Evolutionary conservation across 2,113 vertebrate species (phyloP).

Genomic region (Agapornis roseicollis): DNA sequence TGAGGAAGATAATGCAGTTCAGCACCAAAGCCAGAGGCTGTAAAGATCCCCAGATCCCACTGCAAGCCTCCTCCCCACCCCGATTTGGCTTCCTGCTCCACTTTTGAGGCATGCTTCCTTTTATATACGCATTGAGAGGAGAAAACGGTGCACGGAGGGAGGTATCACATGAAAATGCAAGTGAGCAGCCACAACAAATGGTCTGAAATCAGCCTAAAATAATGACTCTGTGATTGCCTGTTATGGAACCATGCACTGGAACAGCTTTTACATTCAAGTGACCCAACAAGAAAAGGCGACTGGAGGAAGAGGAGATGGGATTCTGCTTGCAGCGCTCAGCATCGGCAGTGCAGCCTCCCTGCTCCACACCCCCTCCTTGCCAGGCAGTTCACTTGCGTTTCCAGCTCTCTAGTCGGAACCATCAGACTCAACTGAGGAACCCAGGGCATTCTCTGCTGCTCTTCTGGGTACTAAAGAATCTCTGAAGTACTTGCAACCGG

Average conservation of each 20-base stretch:
- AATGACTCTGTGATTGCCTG: rapidly evolving
- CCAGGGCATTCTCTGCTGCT: not conserved
- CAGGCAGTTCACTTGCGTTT: not conserved
- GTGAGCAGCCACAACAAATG: not conserved
- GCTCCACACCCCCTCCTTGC: not conserved
- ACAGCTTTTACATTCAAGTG: not conserved
- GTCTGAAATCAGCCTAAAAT: not conserved
- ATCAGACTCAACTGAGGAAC: no score
- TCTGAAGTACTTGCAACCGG: not conserved
- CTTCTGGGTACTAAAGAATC: not conserved
- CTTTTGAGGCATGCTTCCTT: not conserved
- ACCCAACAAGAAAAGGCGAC: not conserved
- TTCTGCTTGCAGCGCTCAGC: not conserved
- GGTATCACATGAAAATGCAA: not conserved
- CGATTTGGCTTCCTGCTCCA: not conserved
- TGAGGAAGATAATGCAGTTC: not conserved
- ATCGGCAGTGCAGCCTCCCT: rapidly evolving
- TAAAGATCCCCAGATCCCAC: not conserved
- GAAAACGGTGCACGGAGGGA: not conserved
- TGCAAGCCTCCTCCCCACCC: not conserved
- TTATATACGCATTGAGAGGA: not conserved
- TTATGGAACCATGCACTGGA: not conserved
- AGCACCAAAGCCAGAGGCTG: not conserved
- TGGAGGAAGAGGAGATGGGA: not conserved
- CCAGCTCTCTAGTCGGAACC: not conserved